Percentiles rank a stretch among this genome's conserved stretches.
Conservation (phyloP, 2,888 invertebrate species). For the Agrochola macilenta region DNA sequence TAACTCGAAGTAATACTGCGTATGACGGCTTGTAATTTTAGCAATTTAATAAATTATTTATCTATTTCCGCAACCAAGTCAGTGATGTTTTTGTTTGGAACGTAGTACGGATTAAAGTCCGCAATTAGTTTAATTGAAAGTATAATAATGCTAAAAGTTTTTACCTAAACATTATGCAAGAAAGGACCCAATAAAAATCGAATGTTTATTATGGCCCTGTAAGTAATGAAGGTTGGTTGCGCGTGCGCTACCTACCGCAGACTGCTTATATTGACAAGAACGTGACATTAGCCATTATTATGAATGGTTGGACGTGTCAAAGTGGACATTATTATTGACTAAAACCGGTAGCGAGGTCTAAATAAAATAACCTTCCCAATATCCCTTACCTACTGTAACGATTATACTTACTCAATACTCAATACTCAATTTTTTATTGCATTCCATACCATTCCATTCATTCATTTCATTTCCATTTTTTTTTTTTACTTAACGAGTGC, state of each 20-base stretch:
- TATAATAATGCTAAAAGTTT: background rate
- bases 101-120: background rate
- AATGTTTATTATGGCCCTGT: slow-evolving; percentile 28
- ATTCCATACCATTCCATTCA: no score
- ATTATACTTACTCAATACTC: no score
- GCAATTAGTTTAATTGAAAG: background rate
- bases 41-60: background rate
- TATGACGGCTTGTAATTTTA: background rate
- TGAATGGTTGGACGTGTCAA: slow-evolving; percentile 15
- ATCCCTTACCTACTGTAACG: background rate
- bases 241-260: slow-evolving; percentile 46
- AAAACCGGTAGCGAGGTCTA: background rate
- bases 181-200: background rate
- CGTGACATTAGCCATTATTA: slow-evolving; percentile 30
- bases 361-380: background rate
- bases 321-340: background rate
- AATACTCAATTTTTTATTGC: no score
- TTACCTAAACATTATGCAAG: background rate
- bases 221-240: slow-evolving; percentile 10
- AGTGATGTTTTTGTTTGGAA: background rate
- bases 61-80: background rate
- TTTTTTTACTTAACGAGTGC: no score
- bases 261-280: slow-evolving; percentile 26
- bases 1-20: background rate
- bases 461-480: no score